phyloP scores from a whole-genome alignment of 2,113 vertebrate species.

The Cisticola juncidis region DNA sequence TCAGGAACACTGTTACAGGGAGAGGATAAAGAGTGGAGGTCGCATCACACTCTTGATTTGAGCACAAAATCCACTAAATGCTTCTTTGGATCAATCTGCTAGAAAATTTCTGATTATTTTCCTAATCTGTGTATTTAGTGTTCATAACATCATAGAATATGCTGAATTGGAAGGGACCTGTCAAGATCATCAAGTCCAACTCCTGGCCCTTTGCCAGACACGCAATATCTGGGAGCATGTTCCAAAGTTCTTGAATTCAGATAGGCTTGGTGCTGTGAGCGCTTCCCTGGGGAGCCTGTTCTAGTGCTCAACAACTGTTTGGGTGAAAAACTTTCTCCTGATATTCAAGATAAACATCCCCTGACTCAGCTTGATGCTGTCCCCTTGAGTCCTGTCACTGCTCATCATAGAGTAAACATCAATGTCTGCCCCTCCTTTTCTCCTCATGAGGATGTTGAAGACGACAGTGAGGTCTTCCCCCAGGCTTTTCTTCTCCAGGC shows the following conservation, averaged over 20 bases:
- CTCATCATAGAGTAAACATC: background rate
- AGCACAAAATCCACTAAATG: background rate
- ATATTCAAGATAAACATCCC: background rate
- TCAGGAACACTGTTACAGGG: background rate
- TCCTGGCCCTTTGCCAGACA: background rate
- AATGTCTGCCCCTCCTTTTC: background rate
- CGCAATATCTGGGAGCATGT: background rate
- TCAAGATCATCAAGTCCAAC: background rate
- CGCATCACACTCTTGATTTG: background rate
- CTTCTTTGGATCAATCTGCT: background rate
- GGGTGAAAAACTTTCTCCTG: background rate
- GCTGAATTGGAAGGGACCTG: background rate
- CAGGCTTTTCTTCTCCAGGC: background rate
- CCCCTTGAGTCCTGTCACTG: background rate
- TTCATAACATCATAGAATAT: background rate
- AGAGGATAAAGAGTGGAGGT: background rate
- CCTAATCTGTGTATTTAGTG: background rate
- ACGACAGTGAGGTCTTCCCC: background rate
- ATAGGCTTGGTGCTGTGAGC: background rate
- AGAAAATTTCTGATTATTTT: background rate
- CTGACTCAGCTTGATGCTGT: background rate
- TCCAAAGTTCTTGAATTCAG: background rate
- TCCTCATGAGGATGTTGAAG: background rate
- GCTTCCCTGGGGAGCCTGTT: background rate
- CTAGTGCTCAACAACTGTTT: background rate